Conservation (phyloP, 2,888 invertebrate genomes). For the Watsonalla binaria region DNA sequence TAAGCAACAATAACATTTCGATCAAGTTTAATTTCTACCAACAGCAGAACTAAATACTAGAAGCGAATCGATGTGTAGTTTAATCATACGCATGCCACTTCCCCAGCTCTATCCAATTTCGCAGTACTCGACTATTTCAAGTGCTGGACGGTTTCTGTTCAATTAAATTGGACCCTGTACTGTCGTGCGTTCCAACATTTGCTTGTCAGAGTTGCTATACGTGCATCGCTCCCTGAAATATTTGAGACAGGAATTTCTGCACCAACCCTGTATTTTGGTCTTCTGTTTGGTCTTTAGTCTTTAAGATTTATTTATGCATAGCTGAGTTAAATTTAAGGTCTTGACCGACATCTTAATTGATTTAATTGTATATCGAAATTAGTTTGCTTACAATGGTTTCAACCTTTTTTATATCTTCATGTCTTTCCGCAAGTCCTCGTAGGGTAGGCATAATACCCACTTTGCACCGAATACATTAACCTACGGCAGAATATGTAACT, state of each 20-base stretch:
- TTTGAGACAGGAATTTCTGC: background rate
- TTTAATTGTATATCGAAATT: too few relatives aligned
- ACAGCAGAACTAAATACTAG: too few relatives aligned
- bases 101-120: constrained; percentile 25
- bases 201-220: constrained; percentile 17
- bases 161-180: constrained; percentile 38
- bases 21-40: too few relatives aligned
- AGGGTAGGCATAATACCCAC: too few relatives aligned
- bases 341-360: too few relatives aligned
- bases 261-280: background rate
- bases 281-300: background rate
- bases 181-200: constrained; percentile 13
- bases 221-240: constrained; percentile 6
- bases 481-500: too few relatives aligned
- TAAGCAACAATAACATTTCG: too few relatives aligned
- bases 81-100: constrained; percentile 23
- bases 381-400: too few relatives aligned
- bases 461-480: too few relatives aligned
- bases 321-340: background rate
- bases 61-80: constrained; percentile 21
- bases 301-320: too few relatives aligned
- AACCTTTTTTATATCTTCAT: too few relatives aligned
- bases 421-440: too few relatives aligned
- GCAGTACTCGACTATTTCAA: constrained; percentile 24
- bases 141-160: constrained; percentile 28